Base-by-base conservation (phyloP, 2,113 vertebrate species). In the Cyprinodon brontotheroides region DNA sequence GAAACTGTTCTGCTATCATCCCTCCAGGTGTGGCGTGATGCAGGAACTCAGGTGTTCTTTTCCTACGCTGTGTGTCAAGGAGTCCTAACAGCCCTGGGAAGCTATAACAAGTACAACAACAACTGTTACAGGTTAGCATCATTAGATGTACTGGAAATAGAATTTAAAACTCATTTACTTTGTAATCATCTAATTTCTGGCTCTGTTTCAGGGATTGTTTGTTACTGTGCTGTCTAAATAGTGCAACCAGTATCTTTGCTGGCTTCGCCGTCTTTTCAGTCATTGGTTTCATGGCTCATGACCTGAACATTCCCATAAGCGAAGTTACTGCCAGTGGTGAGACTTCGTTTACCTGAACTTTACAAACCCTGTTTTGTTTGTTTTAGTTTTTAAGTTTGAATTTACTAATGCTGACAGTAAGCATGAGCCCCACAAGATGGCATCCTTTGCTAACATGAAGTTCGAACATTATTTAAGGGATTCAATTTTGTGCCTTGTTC, bases 71-170 rank as follows among this genome's bases (percentile, higher is more conserved):
- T 97, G 74, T 95, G 96, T 72, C 94, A 95, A 81, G 97, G 97
- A 1, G 96, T 96, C 17, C 92, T 98, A 61, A 97, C 96, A 0
- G 94, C 96, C 59, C 88, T 99, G 87, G 97, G 96, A 65, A 99
- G 97, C 93, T 99, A 97, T 92, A 99, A 98, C 89, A 96, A 95
- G 61, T 99, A 97, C 60, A 94, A 94, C 90, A 97, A 96, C 90
- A 94, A 98, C 92, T 98, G 96, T 79, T 99, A 97, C 94, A 96
- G 93, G 97, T 98, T 83, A 87, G 83, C 65, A 29, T 43, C 37
- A 11, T 43, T 4, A 63, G 60, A 57, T 60, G 4, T 40, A 29
- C 29, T 29, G 29, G 29, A 45, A 9, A 69, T 47, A 11, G 22
- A 3, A 11, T 17, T n/a, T 4, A 11, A 1, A 7, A 1, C 41